A percentile compares a stretch with the other conserved stretches of the same genome.
phyloP scores from a whole-genome alignment of 2,888 invertebrate genomes.

The Anarsia innoxiella region DNA sequence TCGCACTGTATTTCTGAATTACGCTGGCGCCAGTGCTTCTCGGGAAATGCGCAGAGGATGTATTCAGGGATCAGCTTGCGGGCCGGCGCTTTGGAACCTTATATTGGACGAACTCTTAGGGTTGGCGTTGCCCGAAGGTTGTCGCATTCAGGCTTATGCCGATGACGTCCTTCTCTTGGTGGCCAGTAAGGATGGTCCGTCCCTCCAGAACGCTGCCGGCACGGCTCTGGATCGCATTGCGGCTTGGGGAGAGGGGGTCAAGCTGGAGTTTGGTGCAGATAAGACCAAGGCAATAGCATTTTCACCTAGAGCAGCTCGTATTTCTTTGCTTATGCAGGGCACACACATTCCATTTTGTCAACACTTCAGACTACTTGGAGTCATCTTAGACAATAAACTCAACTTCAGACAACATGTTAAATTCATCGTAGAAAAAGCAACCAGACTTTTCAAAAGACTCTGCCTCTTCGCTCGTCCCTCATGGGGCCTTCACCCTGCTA shows the following conservation, averaged over 20 bases:
- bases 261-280: not conserved
- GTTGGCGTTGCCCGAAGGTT: not conserved
- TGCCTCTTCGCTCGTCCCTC: not conserved
- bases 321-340: not conserved
- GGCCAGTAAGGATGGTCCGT: not conserved
- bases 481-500: not conserved
- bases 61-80: slow-evolving; percentile 4
- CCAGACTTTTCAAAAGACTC: not conserved
- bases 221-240: not conserved
- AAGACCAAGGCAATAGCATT: not conserved
- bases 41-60: slow-evolving; percentile 3
- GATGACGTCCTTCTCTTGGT: not conserved
- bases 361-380: not conserved
- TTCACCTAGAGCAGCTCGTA: not conserved
- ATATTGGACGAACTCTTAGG: not conserved
- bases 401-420: not conserved
- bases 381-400: not conserved
- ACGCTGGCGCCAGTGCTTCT: not conserved
- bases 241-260: not conserved
- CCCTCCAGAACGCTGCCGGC: not conserved
- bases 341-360: not conserved
- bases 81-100: slow-evolving; percentile 4
- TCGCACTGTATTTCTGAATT: not conserved
- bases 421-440: not conserved
- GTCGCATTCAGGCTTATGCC: not conserved